Conservation (phyloP, 2,113 vertebrate species). For the Vanacampus margaritifer region DNA sequence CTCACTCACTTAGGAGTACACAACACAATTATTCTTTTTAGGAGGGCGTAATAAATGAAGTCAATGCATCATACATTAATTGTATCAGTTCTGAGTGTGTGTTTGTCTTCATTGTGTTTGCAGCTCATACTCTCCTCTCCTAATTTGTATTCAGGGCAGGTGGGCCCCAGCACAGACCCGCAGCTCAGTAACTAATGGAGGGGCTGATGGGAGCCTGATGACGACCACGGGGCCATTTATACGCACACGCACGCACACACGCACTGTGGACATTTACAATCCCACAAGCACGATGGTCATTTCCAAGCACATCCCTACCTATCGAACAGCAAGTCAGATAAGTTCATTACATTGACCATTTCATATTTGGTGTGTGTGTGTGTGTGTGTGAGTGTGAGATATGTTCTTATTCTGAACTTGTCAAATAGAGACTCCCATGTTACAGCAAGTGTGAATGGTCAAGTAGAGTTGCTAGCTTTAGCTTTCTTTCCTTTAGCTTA, state of each 20-base stretch:
- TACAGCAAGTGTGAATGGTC: background rate
- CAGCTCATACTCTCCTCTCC: constrained; percentile 48
- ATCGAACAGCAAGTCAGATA: constrained; percentile 50
- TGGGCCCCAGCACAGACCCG: constrained; percentile 64
- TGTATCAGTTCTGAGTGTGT: constrained; percentile 47
- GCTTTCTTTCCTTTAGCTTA: background rate
- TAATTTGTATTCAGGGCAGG: constrained; percentile 77
- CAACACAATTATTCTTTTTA: constrained; percentile 57
- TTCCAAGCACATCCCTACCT: constrained; percentile 49
- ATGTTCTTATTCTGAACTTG: background rate
- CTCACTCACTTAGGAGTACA: constrained; percentile 35
- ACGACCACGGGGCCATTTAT: constrained; percentile 70
- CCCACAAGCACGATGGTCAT: constrained; percentile 42
- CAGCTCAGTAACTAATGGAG: constrained; percentile 76
- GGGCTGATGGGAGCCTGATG: constrained; percentile 76
- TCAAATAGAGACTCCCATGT: background rate
- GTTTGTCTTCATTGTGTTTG: constrained; percentile 63
- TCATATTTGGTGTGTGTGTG: constrained; percentile 36
- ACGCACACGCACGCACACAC: constrained; percentile 34
- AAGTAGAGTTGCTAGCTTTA: background rate
- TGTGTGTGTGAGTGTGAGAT: background rate
- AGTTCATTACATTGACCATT: constrained; percentile 66
- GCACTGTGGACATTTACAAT: constrained; percentile 38
- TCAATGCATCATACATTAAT: constrained; percentile 51
- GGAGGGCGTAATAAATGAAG: constrained; percentile 47